These are phyloP conservation scores for Drosophila mercatorum DNA, from an alignment of 2,888 invertebrate genomes.

Conservation along the genomic window DNA sequence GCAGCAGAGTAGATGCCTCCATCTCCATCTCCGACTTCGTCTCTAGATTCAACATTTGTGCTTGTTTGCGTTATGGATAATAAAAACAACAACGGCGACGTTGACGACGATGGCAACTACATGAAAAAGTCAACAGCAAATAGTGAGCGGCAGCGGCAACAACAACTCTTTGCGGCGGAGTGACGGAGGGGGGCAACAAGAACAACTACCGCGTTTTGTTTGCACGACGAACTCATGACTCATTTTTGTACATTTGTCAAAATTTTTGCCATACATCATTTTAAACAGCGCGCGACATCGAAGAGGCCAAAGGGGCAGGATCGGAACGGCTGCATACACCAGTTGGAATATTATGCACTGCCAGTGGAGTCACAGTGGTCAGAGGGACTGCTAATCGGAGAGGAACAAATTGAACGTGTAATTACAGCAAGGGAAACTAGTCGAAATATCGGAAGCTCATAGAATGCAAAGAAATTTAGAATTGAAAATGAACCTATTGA, in stretches of 20 bases:
- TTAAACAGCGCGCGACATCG: slow-evolving; percentile 71
- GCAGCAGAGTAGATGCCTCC: slow-evolving; percentile 45
- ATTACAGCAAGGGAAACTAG: not conserved
- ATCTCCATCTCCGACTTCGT: not conserved
- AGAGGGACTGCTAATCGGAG: not conserved
- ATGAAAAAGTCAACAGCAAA: slow-evolving; percentile 78
- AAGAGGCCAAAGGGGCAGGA: slow-evolving; percentile 23
- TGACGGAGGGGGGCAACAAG: slow-evolving; percentile 18
- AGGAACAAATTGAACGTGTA: not conserved
- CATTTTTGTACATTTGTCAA: slow-evolving; percentile 82
- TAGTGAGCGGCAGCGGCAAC: slow-evolving; percentile 53
- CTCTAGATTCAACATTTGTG: slow-evolving; percentile 46
- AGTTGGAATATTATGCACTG: slow-evolving; percentile 45
- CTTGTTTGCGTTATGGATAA: slow-evolving; percentile 73
- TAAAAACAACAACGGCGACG: slow-evolving; percentile 54
- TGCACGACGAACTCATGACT: slow-evolving; percentile 79
- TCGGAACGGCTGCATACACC: slow-evolving; percentile 26
- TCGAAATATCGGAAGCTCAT: not conserved
- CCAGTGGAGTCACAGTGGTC: slow-evolving; percentile 28
- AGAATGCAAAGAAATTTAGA: not conserved
- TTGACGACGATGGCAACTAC: slow-evolving; percentile 61
- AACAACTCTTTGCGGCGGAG: not conserved
- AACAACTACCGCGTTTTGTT: slow-evolving; percentile 70
- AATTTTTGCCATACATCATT: slow-evolving; percentile 81
- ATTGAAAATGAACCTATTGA: not conserved